Evolutionary conservation across 2,797 vertebrate species (phyloP), one percentile per base, ranked within the genome.

Genomic region (Cuniculus paca): DNA sequence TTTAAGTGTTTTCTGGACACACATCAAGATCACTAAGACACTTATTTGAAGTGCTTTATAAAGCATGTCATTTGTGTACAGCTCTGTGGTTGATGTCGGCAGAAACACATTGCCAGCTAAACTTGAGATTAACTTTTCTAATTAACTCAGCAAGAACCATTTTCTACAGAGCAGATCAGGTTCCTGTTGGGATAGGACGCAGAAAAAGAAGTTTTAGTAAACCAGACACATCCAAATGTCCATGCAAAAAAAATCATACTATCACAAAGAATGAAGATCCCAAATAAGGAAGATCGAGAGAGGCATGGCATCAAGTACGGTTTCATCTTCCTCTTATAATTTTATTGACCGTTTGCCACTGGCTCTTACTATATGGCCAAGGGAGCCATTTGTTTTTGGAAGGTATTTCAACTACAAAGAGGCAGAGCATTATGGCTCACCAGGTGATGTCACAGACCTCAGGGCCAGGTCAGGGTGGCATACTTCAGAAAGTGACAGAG

Each of bases 21-120:
- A 45, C 58, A 93, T 75, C 0, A 11, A 61, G 0, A 56, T 20
- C 34, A 14, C 60, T 92, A 80, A 88, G 31, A 87, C 20, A 81
- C 78, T 93, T 72, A 85, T 91, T 61, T 84, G 52, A 90, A 94
- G 17, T 39, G 70, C 84, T 88, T 80, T 88, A 39, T 26, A 77
- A 80, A 26, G 2, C 28, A 14, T 48, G 6, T 24, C 36, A 77
- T 26, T 83, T 74, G 9, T 88, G 14, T 34, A 84, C 34, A 88
- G 17, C 10, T 85, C 61, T 88, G 48, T 85, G 16, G 31, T 45
- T 85, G 34, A 61, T 82, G 14, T 5, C 45, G 16, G 36, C 8
- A 70, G 11, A 56, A 85, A 95, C 92, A 89, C 5, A 56, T 78
- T 17, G n/a, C 22, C 19, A 56, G 48, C 16, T 88, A 74, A 63